Evolutionary conservation across 1,140 invertebrate species (phyloP), one percentile per base, ranked within the genome.

Genomic region (Drosophila pseudoobscura): DNA sequence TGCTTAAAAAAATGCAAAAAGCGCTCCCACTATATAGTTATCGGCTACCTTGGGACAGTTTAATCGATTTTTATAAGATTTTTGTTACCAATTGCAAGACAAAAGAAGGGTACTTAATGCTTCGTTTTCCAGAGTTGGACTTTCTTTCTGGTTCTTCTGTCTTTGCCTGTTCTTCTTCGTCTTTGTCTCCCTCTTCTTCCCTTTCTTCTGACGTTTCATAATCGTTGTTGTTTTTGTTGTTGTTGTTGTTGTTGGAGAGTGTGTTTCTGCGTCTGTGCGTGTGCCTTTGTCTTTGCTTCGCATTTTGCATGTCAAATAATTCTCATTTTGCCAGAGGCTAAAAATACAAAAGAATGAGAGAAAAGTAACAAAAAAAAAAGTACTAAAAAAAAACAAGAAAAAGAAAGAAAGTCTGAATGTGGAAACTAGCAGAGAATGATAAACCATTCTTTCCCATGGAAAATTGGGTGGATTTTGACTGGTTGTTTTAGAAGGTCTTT

Each of bases 271-370:
- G 31, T 62, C 49, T 58, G 60, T 61, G 56, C 61, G 64, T 69
- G 65, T 66, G 43, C 59, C 73, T 76, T 66, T 80, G 73, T 80
- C 54, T 78, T 62, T 45, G 71, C 49, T 20, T 69, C 59, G 70
- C 66, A 69, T 75, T 75, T 75, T 75, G 73, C 72, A 75, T 75
- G 71, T 75, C 73, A 75, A 75, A 75, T 64, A 75, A 58, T 83
- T 83, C 75, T 60, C 78, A 69, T 78, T 80, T 84, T 76, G 77
- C 77, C 57, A 59, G 64, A 55, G 35, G 53, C 71, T 75, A 75
- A 75, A 71, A 71, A 75, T 75, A 75, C 56, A 76, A 75, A 39
- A 77, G 43, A 58, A 35, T 39, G 49, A 58, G 9, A 31, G 44
- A 63, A 60, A 29, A 53, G 11, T 4, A 54, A 53, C 39, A 60